Base-by-base conservation (phyloP, 2,797 vertebrate genomes). In the Tokudaia tokunoshimensis region DNA sequence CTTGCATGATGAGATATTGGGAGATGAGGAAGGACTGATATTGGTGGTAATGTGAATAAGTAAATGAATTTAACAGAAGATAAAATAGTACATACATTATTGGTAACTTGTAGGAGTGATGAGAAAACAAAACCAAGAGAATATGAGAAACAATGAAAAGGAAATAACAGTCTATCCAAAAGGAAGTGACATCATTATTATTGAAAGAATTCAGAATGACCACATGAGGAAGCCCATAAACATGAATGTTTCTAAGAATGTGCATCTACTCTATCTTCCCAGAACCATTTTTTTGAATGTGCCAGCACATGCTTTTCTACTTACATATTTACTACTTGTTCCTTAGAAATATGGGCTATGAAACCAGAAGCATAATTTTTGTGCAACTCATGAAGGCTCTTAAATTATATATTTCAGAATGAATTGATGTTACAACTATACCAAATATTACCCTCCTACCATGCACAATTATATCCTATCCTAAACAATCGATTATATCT, bases 331-430 rank as follows among this genome's bases (percentile, higher is more conserved):
- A 80, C 57, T 87, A 61, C n/a, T 50, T n/a, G 41, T 78, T 31
- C 80, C 47, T 84, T 15, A 57, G 70, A 95, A 90, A 93, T 65
- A 82, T 0, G 75, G 34, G 70, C 22, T 65, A 93, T 57, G 41
- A 92, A 81, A 86, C 78, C 41, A 82, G 44, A 96, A 95, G 44
- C 41, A 90, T 85, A 78, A 78, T 93, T 80, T 86, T 85, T 76
- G 20, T 74, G 95, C 83, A 96, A 94, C 88, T 87, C 87, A 78
- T 79, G 78, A 90, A 89, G 55, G 15, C 55, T 4, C 75, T 87
- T 67, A 94, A 91, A 65, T 78, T 89, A 93, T 91, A 61, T 63
- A 59, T 94, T 93, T 92, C 52, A 63, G 20, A 96, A 57, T 96
- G 80, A 96, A 96, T 78, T 87, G 65, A 31, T 96, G 67, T 95